These are phyloP conservation scores for Eclectus roratus DNA, from an alignment of 2,113 vertebrate species.

Conservation along the genomic window DNA sequence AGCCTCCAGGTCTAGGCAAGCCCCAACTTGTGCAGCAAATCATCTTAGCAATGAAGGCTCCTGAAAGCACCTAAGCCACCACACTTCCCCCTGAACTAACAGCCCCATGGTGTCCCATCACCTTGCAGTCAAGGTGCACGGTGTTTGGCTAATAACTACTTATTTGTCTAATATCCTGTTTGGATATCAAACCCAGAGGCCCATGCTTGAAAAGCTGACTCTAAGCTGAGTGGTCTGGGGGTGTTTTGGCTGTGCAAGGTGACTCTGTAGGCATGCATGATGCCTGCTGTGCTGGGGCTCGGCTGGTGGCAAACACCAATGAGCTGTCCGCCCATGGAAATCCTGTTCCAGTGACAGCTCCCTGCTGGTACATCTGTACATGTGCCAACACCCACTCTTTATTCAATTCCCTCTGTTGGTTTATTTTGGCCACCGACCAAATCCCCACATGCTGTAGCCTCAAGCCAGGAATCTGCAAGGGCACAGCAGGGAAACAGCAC, in stretches of 20 bases:
- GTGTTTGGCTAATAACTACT: not conserved
- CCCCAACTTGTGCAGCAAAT: not conserved
- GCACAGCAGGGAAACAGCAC: not conserved
- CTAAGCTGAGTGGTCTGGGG: accelerated
- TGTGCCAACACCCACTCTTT: not conserved
- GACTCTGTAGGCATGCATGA: not conserved
- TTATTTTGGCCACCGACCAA: not conserved
- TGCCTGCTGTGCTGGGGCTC: not conserved
- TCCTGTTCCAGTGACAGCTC: not conserved
- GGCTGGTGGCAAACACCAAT: not conserved
- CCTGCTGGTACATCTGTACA: accelerated
- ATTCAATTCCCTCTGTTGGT: not conserved
- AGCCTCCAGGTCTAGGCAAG: not conserved
- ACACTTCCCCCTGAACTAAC: not conserved
- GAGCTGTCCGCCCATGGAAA: not conserved
- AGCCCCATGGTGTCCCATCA: not conserved
- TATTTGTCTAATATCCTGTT: not conserved
- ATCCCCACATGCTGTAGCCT: not conserved
- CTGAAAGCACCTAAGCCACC: not conserved
- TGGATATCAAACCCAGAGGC: not conserved
- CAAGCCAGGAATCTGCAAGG: not conserved
- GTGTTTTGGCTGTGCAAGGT: not conserved
- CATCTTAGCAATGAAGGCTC: not conserved
- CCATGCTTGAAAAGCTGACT: accelerated
- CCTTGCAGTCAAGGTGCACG: not conserved